phyloP scores from a whole-genome alignment of 1,140 invertebrate genomes.

The Aphaenogaster floridana region DNA sequence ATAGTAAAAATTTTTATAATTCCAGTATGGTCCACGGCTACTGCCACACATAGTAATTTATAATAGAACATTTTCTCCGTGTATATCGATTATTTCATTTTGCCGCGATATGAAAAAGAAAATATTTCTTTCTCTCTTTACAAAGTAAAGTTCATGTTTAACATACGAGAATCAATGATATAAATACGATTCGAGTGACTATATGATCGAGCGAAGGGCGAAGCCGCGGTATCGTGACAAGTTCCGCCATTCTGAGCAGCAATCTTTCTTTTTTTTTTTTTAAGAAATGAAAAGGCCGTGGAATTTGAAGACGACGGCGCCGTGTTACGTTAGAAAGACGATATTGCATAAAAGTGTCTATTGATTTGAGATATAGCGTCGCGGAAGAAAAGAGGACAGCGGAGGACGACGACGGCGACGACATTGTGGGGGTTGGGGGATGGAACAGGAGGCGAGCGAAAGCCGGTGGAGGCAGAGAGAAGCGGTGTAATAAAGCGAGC shows the following conservation, averaged over 20 bases:
- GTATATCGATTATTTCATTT: conserved; percentile 22
- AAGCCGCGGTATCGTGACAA: neutral
- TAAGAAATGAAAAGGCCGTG: conserved; percentile 7
- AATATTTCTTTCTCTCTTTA: neutral
- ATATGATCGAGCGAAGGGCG: neutral
- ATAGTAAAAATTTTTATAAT: no score
- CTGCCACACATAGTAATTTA: no score
- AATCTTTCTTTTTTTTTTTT: neutral
- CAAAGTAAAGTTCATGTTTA: neutral
- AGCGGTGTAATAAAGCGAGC: conserved; percentile 75
- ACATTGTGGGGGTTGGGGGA: conserved; percentile 13
- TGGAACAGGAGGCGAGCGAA: conserved; percentile 43
- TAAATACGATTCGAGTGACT: neutral
- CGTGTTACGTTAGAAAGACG: conserved; percentile 41
- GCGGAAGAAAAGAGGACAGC: conserved; percentile 16
- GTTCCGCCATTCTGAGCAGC: neutral
- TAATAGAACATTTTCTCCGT: no score
- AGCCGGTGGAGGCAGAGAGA: conserved; percentile 53
- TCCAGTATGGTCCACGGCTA: no score
- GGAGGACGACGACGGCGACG: neutral
- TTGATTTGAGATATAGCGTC: conserved; percentile 73
- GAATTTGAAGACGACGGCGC: conserved; percentile 29
- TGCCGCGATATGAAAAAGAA: neutral
- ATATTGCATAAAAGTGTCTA: conserved; percentile 71
- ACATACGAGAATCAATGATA: neutral